Evolutionary conservation across 2,113 vertebrate genomes (phyloP).

Genomic region (Thalassarche chlororhynchos): DNA sequence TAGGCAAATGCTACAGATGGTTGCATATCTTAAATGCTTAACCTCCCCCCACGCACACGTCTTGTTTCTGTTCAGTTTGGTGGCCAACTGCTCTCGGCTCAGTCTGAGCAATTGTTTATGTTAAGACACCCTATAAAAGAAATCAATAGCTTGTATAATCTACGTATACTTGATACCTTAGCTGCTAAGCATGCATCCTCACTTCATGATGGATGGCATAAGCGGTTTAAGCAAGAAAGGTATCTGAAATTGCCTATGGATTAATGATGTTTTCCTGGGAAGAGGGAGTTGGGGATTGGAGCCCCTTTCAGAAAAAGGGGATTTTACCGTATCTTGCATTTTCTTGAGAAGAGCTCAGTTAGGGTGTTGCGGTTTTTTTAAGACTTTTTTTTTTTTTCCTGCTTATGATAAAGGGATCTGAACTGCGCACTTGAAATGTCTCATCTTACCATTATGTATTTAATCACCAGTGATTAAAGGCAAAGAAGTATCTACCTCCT

Average conservation of each 20-base stretch:
- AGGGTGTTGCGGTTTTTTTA: not conserved
- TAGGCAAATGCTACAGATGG: constrained; percentile 37
- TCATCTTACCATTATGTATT: not conserved
- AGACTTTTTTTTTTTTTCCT: not conserved
- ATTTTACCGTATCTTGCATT: not conserved
- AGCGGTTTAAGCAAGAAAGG: not conserved
- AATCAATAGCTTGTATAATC: constrained; percentile 11
- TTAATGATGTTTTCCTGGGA: not conserved
- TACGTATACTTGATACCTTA: not conserved
- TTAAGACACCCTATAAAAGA: not conserved
- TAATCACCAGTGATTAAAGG: not conserved
- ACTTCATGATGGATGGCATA: accelerated
- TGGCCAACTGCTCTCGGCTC: constrained; percentile 61
- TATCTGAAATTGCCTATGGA: not conserved
- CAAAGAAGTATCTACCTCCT: not conserved
- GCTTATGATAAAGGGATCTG: not conserved
- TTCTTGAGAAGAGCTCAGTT: not conserved
- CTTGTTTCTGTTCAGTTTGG: constrained; percentile 28
- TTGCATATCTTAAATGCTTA: constrained; percentile 7
- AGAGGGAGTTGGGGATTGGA: not conserved
- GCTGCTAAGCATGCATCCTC: not conserved
- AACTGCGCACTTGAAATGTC: not conserved
- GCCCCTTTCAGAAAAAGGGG: not conserved
- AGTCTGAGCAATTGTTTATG: constrained; percentile 66
- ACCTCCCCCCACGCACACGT: constrained; percentile 47